Evolutionary conservation across 2,113 vertebrate genomes (phyloP), one percentile per base, ranked within the genome.

Genomic region (Lonchura striata): DNA sequence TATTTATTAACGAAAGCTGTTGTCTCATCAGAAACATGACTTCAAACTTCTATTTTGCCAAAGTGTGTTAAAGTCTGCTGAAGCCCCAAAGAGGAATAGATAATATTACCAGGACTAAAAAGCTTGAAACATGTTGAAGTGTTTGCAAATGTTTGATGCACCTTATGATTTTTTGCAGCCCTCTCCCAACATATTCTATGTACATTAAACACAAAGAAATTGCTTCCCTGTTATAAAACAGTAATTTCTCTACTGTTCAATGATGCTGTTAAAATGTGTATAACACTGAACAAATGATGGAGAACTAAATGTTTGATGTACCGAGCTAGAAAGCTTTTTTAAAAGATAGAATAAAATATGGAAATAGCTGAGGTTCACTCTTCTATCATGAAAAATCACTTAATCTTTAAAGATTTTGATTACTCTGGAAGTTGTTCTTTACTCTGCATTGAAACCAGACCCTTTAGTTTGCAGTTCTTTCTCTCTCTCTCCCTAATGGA

Each of bases 131-230:
- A 13, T 39, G 2, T 27, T 46, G 9, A 65, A 90, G 35, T 28
- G 17, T 68, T 82, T 72, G 6, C 15, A 69, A 57, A 9, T 66
- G 44, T 65, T 16, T 25, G 39, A 37, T 42, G 5, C n/a, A 46
- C 2, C 5, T 47, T 54, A 33, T 0, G 1, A 16, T 63, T 80
- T 76, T 72, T 47, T 4, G 10, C 46, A 64, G 15, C 4, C 5
- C 35, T 39, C 3, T 25, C 0, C 1, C 6, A 28, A 13, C 0
- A 30, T 47, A 39, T 17, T 65, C 20, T 75, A 1, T 54, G 8
- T 66, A 6, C 5, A 19, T 72, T 87, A 63, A 31, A 53, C 10
- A 61, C 5, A 70, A 10, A 65, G 9, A 74, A 93, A 90, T 82
- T 61, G 28, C 25, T 83, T 83, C 1, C 1, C 24, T 65, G 9